Evolutionary conservation across 2,113 vertebrate species (phyloP), one percentile per base, ranked within the genome.

Genomic region (Thamnaconus septentrionalis): DNA sequence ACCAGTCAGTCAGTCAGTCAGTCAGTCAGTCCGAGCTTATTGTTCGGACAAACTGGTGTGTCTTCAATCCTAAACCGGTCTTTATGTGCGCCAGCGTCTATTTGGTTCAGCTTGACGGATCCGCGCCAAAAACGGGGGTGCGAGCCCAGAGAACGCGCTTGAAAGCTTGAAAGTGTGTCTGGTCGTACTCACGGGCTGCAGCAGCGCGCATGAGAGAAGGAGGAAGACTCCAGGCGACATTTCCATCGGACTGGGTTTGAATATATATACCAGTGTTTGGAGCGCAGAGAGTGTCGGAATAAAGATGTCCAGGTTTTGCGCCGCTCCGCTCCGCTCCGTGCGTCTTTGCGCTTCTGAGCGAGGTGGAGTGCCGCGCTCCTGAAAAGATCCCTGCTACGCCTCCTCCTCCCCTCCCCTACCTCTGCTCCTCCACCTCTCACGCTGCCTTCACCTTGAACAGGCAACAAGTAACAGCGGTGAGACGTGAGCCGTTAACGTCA

Each of bases 181-280:
- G 49, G 44, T 52, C 11, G 39, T 78, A 88, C 88, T 87, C 59
- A 90, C 88, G 0, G 73, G 73, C 12, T 75, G 46, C 69, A 82
- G 63, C 66, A 87, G 12, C 56, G 69, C 5, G 71, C 57, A 81
- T 73, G 50, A 68, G 39, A 86, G 43, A 3, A 87, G 12, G 8
- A 84, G 42, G 40, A 58, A 57, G 9, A 73, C 12, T 56, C 40
- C 10, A 6, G 42, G 44, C 82, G 49, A 46, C 83, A 86, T 85
- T 3, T 76, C 70, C 64, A n/a, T n/a, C 49, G n/a, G 18, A 31
- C 18, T 31, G 18, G 18, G 18, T 31, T 31, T 31, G 18, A 31
- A 31, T 31, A 31, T 31, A 31, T 31, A 31, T 31, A 31, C 18
- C 18, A 31, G 18, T 31, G 18, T 31, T 31, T 31, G 18, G 18